phyloP scores from a whole-genome alignment of 2,113 vertebrate genomes.

The Sterrhoptilus dennistouni region DNA sequence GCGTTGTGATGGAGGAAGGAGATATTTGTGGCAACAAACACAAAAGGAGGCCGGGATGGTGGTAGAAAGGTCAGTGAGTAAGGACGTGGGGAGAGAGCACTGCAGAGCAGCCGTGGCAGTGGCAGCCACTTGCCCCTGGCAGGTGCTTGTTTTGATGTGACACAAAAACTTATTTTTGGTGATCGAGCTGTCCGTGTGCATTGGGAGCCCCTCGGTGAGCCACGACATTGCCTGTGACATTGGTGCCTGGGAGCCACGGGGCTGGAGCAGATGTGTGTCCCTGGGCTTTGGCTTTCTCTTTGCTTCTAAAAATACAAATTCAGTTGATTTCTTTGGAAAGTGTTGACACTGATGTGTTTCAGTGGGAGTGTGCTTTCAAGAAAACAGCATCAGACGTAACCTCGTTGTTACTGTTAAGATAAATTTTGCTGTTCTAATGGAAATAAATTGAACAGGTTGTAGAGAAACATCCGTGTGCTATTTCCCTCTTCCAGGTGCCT shows the following conservation, averaged over 20 bases:
- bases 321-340: neutral
- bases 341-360: neutral
- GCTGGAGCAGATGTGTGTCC: conserved; percentile 3
- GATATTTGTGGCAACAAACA: neutral
- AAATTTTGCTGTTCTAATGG: neutral
- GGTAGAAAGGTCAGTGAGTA: conserved; percentile 34
- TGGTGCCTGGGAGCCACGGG: neutral
- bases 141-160: conserved; percentile 39
- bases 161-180: conserved; percentile 48
- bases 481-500: neutral
- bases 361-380: neutral
- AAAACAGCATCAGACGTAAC: neutral
- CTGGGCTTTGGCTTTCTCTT: conserved; percentile 1
- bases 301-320: conserved; percentile 11
- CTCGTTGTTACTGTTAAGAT: neutral
- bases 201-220: neutral
- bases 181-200: neutral
- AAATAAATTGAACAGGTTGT: neutral
- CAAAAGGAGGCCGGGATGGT: neutral
- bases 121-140: conserved; percentile 6
- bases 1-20: neutral
- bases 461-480: neutral
- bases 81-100: neutral
- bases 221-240: neutral
- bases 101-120: neutral